Conservation (phyloP, 2,888 invertebrate genomes). For the Patella pellucida region DNA sequence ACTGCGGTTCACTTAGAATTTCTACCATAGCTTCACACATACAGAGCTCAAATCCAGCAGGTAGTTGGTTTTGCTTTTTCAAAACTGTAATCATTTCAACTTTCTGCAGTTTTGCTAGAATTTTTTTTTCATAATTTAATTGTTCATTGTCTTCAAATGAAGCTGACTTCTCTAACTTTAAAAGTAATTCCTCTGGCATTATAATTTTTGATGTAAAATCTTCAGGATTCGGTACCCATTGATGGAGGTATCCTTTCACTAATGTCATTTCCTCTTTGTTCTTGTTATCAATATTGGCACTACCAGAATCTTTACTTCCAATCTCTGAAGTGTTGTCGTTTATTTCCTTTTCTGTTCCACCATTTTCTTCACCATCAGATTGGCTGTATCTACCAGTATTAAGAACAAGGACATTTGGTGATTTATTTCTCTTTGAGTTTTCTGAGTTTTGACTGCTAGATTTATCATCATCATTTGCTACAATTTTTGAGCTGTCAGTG, state of each 20-base stretch:
- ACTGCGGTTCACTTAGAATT: slow-evolving; percentile 50
- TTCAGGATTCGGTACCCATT: slow-evolving; percentile 59
- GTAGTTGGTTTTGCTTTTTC: slow-evolving; percentile 51
- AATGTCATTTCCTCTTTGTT: slow-evolving; percentile 52
- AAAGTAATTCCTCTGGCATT: slow-evolving; percentile 49
- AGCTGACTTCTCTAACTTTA: slow-evolving; percentile 44
- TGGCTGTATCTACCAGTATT: too few species aligned
- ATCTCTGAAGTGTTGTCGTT: slow-evolving; percentile 22
- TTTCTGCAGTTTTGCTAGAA: slow-evolving; percentile 51
- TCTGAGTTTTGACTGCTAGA: slow-evolving; percentile 12
- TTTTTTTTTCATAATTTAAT: slow-evolving; percentile 50
- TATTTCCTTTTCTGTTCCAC: slow-evolving; percentile 37
- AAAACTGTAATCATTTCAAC: slow-evolving; percentile 58
- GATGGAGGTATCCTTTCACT: slow-evolving; percentile 60
- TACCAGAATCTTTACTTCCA: slow-evolving; percentile 3
- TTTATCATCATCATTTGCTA: slow-evolving; percentile 15
- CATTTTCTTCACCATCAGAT: slow-evolving; percentile 30
- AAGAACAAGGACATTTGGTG: slow-evolving; percentile 46
- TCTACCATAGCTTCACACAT: slow-evolving; percentile 60
- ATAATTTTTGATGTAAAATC: slow-evolving; percentile 47
- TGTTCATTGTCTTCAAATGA: slow-evolving; percentile 49
- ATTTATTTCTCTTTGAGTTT: slow-evolving; percentile 1
- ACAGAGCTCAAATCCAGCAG: slow-evolving; percentile 60
- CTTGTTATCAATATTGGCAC: slow-evolving; percentile 37
- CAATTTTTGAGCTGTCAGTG: slow-evolving; percentile 14